Conservation (phyloP, 2,797 vertebrate genomes). For the Neosilurus hyrtlii region DNA sequence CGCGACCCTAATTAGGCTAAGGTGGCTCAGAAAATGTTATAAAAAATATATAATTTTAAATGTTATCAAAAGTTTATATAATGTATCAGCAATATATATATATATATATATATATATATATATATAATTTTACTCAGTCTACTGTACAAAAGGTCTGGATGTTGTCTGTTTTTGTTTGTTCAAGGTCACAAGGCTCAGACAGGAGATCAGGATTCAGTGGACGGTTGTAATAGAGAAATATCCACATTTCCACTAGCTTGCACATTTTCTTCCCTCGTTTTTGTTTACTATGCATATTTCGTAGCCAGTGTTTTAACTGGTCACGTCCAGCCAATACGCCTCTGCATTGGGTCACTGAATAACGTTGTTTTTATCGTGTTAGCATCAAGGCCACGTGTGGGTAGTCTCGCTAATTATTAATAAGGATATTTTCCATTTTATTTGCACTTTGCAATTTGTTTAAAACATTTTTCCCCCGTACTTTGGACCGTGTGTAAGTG, state of each 20-base stretch:
- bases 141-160: not conserved
- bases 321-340: slow-evolving; percentile 14
- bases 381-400: slow-evolving; percentile 54
- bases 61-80: no score
- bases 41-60: no score
- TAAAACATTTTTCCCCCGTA: slow-evolving; percentile 54
- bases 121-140: not conserved
- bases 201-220: slow-evolving; percentile 12
- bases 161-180: not conserved
- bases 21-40: no score
- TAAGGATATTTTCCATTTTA: slow-evolving; percentile 56
- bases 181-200: not conserved
- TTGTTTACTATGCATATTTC: slow-evolving; percentile 30
- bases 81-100: no score
- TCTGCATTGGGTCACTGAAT: slow-evolving; percentile 33
- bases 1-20: no score
- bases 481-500: slow-evolving; percentile 53
- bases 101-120: no score
- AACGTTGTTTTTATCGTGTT: slow-evolving; percentile 40
- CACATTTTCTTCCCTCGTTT: not conserved
- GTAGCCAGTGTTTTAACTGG: slow-evolving; percentile 22
- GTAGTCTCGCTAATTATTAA: slow-evolving; percentile 59
- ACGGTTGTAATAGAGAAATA: slow-evolving; percentile 13
- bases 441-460: slow-evolving; percentile 58
- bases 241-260: slow-evolving; percentile 10